A percentile compares a stretch with the other conserved stretches of the same genome.
Evolutionary conservation across 2,888 invertebrate species (phyloP).

Genomic region (Schizaphis graminum): DNA sequence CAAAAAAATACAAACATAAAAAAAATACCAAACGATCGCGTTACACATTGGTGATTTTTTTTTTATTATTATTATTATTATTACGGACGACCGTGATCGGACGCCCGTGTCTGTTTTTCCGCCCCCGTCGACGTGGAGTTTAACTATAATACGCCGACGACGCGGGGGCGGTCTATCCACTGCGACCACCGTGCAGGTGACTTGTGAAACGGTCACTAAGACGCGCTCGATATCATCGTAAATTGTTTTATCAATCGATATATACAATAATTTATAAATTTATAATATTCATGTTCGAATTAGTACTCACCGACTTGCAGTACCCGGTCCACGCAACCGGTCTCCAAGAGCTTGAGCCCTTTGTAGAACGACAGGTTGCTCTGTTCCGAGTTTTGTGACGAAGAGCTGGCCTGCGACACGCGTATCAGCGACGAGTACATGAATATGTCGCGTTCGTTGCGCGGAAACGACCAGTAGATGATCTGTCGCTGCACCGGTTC

Average conservation of each 20-base stretch:
- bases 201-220: not conserved
- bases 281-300: not conserved
- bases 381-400: conserved; percentile 75
- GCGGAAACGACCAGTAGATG: conserved; percentile 90
- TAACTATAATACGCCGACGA: not conserved
- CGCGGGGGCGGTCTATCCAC: conserved; percentile 38
- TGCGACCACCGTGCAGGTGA: conserved; percentile 11
- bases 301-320: conserved; percentile 87
- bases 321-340: conserved; percentile 86
- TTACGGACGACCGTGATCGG: conserved; percentile 30
- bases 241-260: not conserved
- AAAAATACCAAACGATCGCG: not conserved
- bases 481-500: conserved; percentile 90
- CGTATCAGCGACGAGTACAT: conserved; percentile 87
- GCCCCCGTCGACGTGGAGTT: conserved; percentile 5
- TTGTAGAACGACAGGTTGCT: conserved; percentile 88
- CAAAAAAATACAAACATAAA: not conserved
- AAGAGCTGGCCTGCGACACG: conserved; percentile 72
- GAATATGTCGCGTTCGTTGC: conserved; percentile 89
- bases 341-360: conserved; percentile 86
- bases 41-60: conserved; percentile 20
- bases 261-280: not conserved
- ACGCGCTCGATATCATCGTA: not conserved
- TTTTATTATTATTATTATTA: not conserved
- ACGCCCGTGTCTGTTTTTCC: conserved; percentile 33